phyloP scores from a whole-genome alignment of 2,113 vertebrate species.

The Otis tarda region DNA sequence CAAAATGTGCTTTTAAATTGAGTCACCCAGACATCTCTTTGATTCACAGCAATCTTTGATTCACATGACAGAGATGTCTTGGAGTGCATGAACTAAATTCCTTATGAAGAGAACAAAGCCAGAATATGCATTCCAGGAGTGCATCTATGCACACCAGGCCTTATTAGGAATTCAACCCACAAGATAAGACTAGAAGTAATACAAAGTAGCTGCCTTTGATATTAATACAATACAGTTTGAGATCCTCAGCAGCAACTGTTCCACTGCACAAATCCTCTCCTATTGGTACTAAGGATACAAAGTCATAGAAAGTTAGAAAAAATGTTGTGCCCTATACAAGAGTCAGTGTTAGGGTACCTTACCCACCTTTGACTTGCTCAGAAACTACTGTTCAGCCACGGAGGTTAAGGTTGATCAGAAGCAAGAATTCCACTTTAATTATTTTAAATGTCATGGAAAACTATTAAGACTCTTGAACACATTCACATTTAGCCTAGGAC shows the following conservation, averaged over 20 bases:
- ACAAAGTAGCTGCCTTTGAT: neutral
- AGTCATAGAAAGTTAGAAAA: neutral
- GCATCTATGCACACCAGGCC: neutral
- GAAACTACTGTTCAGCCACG: neutral
- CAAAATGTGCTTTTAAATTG: neutral
- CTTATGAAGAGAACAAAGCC: neutral
- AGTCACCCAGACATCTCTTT: neutral
- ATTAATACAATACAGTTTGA: neutral
- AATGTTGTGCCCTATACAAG: neutral
- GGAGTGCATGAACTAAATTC: neutral
- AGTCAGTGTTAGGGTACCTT: accelerated
- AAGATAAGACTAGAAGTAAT: neutral
- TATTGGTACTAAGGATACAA: neutral
- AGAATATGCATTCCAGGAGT: neutral
- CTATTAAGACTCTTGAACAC: neutral
- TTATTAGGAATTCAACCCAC: neutral
- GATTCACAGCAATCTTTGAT: neutral
- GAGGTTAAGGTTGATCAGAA: neutral
- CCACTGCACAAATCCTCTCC: neutral
- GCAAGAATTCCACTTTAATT: neutral
- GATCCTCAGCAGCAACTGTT: neutral
- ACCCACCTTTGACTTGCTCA: neutral
- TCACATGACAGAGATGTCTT: neutral
- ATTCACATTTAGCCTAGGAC: neutral
- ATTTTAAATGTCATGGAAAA: neutral